Evolutionary conservation across 2,888 invertebrate species (phyloP), one percentile per base, ranked within the genome.

Genomic region (Pseudococcus longispinus): DNA sequence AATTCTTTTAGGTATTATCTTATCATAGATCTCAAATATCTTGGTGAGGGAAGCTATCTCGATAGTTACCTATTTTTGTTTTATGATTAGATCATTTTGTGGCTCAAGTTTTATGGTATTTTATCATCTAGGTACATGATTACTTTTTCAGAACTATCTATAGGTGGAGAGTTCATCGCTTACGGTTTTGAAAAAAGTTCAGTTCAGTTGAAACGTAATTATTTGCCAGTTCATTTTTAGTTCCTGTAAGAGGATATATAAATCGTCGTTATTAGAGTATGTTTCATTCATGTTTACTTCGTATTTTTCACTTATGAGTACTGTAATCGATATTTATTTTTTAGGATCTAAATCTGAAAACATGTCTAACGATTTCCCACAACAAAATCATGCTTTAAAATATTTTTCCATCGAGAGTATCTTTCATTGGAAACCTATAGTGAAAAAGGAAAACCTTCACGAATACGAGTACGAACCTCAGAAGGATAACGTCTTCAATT

Each of bases 381-480:
- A 6, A 4, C n/a, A 65, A 65, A 65, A 23, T 26, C 23, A 23
- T 26, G 11, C 65, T 65, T 15, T 13, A 9, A 70, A 70, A 70
- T 70, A 29, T 70, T 70, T 26, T 29, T 70, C 29, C 5, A 26
- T 70, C 29, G 44, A 83, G 23, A 46, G 23, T 46, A 44, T 51
- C 9, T 83, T 83, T n/a, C 46, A 51, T 11, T 83, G 83, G 83
- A 42, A 29, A 83, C 83, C 83, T 6, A 15, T 18, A 15, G 0
- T 83, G 18, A 20, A 83, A 15, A 26, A 51, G 15, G 83, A 51
- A 8, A 83, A 83, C 18, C 51, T 42, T 9, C 29, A 83, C 26
- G 26, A 83, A 15, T 83, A 23, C 83, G 83, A 83, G 18, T 83
- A 18, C 29, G 83, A 83, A 51, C 83, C 44, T 2, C 26, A 83